phyloP scores from a whole-genome alignment of 2,888 invertebrate species.

The Drosophila algonquin region DNA sequence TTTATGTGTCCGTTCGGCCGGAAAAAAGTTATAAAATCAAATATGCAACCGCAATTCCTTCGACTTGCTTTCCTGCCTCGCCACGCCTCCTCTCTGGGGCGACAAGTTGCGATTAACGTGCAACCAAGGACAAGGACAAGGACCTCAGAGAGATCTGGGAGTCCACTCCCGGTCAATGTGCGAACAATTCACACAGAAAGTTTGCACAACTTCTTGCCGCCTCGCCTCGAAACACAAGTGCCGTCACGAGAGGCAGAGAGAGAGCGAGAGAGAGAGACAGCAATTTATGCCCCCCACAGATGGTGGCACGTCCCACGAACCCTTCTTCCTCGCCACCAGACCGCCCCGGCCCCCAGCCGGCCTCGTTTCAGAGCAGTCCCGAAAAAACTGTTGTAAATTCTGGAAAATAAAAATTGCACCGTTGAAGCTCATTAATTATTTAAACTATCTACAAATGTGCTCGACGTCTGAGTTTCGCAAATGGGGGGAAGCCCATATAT shows the following conservation, averaged over 20 bases:
- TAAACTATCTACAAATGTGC: constrained; percentile 73
- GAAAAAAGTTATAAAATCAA: constrained; percentile 71
- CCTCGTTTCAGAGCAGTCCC: constrained; percentile 12
- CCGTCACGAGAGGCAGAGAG: constrained; percentile 1
- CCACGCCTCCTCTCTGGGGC: constrained; percentile 27
- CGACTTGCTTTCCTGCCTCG: constrained; percentile 5
- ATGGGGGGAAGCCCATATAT: constrained; percentile 12
- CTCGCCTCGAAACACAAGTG: constrained; percentile 26
- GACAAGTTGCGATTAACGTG: constrained; percentile 69
- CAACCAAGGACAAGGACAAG: constrained; percentile 51
- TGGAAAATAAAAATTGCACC: constrained; percentile 41
- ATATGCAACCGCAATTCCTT: constrained; percentile 63
- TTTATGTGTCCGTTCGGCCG: constrained; percentile 66
- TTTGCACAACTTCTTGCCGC: constrained; percentile 33
- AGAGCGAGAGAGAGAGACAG: background rate
- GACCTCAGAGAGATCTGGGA: constrained; percentile 11
- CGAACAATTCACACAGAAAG: constrained; percentile 68
- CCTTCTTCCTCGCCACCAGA: background rate
- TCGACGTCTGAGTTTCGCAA: constrained; percentile 26
- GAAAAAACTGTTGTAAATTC: constrained; percentile 31
- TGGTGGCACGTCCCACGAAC: constrained; percentile 56
- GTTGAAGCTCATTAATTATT: constrained; percentile 77
- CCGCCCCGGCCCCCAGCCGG: too few relatives aligned
- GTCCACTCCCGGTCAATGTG: constrained; percentile 49
- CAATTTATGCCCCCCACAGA: constrained; percentile 69